These are phyloP conservation scores for Oligia fasciuncula DNA, from an alignment of 2,888 invertebrate genomes.

Conservation along the genomic window DNA sequence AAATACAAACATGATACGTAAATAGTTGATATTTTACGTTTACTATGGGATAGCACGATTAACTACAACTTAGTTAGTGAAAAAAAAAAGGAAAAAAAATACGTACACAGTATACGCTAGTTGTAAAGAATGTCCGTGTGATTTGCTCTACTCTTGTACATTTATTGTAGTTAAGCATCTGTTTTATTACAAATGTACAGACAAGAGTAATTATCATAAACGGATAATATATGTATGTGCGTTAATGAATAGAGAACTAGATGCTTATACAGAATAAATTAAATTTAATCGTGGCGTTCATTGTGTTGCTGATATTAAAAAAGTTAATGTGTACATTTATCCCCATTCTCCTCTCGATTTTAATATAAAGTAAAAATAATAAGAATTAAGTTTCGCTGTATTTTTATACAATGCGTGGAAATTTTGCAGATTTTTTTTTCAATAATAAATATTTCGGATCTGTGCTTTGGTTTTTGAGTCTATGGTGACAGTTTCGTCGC, in stretches of 20 bases:
- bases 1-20: conserved; percentile 84
- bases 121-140: conserved; percentile 79
- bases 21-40: conserved; percentile 82
- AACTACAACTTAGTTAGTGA: conserved; percentile 84
- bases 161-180: conserved; percentile 54
- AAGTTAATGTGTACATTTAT: conserved; percentile 69
- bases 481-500: conserved; percentile 10
- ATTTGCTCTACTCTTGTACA: conserved; percentile 70
- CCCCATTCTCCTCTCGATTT: conserved; percentile 75
- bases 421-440: conserved; percentile 46
- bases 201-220: conserved; percentile 66
- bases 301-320: conserved; percentile 74
- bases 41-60: conserved; percentile 80
- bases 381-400: conserved; percentile 80
- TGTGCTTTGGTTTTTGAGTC: conserved; percentile 53
- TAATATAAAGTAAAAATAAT: conserved; percentile 71
- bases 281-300: conserved; percentile 78
- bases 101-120: conserved; percentile 90
- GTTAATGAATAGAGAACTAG: conserved; percentile 84
- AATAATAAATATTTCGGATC: conserved; percentile 40
- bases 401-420: conserved; percentile 80
- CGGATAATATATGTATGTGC: conserved; percentile 82
- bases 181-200: conserved; percentile 63
- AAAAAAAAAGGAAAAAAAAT: conserved; percentile 80
- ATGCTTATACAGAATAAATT: conserved; percentile 82